Evolutionary conservation across 2,113 vertebrate genomes (phyloP), one percentile per base, ranked within the genome.

Genomic region (Ornithorhynchus anatinus): DNA sequence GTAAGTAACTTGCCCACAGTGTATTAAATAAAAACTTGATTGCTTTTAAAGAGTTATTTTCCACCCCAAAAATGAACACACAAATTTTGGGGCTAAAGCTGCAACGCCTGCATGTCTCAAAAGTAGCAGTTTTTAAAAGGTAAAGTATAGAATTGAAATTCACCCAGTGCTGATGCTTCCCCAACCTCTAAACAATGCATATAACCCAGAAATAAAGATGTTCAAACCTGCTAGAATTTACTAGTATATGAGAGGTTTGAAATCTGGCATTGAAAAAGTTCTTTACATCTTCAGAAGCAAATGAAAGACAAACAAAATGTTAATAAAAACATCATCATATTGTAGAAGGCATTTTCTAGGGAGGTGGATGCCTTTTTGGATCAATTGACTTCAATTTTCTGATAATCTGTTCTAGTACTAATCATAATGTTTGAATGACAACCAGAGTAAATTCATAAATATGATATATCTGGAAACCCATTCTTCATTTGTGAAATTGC

Each of bases 391-490:
- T 84, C 52, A 69, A 39, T 77, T 89, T 85, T 89, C 44, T 87
- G 51, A n/a, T 81, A 76, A 43, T 77, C 60, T 53, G 48, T 53
- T 75, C n/a, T 66, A 53, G 68, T 87, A 82, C 81, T 86, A 77
- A 77, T 87, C 69, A 69, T 64, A 85, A 85, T 79, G 67, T 82
- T 85, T 91, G 89, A 92, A 42, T 92, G 90, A 87, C 88, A 90
- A 62, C 72, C 58, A n/a, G 65, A 86, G 53, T 89, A 92, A 91
- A 90, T 92, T 90, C 80, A 81, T 89, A 91, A 90, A 86, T 86
- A 77, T 48, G 72, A 81, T 86, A 80, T 90, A 89, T 84, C 83
- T 91, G 66, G 79, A 90, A 87, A 72, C 52, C 54, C 37, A 72
- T 86, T 88, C 85, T 90, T 84, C 77, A 20, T 83, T 84, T 90